These are phyloP conservation scores for Lutjanus campechanus DNA, from an alignment of 2,797 vertebrate genomes.

Conservation along the genomic window DNA sequence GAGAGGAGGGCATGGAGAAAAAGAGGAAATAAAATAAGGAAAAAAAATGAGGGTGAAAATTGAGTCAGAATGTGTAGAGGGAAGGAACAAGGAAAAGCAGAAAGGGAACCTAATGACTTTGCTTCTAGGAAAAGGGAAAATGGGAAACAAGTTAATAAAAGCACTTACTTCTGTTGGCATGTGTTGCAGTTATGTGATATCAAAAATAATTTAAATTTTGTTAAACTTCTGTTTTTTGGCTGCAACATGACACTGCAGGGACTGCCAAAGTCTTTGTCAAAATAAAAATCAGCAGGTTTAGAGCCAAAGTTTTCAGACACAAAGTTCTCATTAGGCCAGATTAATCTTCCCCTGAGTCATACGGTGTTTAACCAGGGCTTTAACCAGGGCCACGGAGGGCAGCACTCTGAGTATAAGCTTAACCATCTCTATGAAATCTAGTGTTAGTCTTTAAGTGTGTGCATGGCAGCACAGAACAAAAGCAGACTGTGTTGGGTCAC, in stretches of 20 bases:
- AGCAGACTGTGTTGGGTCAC: constrained; percentile 43
- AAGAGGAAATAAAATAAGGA: not conserved
- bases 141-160: not conserved
- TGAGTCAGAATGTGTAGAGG: not conserved
- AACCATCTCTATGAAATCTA: constrained; percentile 23
- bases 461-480: constrained; percentile 51
- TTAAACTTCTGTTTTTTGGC: constrained; percentile 14
- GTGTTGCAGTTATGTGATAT: constrained; percentile 6
- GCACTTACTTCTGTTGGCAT: not conserved
- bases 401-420: not conserved
- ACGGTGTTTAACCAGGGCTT: not conserved
- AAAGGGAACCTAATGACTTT: constrained; percentile 9
- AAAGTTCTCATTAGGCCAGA: constrained; percentile 9
- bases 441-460: not conserved
- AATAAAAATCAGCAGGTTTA: constrained; percentile 3
- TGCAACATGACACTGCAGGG: constrained; percentile 14
- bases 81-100: not conserved
- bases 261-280: not conserved
- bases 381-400: not conserved
- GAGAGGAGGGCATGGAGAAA: constrained; percentile 3
- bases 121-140: constrained; percentile 1
- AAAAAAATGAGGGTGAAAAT: constrained; percentile 3
- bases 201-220: not conserved
- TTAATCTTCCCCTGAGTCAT: constrained; percentile 17
- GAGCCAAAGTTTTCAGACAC: not conserved